Percentiles rank a stretch among this genome's conserved stretches.
Conservation (phyloP, 2,113 vertebrate genomes). For the Aptenodytes patagonicus region DNA sequence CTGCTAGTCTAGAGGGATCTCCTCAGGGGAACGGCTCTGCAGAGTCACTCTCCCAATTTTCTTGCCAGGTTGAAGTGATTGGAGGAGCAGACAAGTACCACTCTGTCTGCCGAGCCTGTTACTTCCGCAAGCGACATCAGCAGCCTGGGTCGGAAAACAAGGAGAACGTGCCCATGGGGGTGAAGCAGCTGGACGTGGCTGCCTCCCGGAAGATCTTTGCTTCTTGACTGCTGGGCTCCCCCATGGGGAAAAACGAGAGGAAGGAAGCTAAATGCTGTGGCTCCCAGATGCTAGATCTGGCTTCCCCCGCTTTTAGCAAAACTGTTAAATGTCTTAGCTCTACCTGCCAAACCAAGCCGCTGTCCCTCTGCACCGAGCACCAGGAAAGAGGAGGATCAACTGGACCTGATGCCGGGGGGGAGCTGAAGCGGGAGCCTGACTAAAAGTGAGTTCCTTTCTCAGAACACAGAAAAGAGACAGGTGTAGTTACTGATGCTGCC, state of each 20-base stretch:
- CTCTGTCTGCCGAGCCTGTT: conserved; percentile 87
- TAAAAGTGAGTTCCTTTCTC: background rate
- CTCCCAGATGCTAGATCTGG: background rate
- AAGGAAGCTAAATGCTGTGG: background rate
- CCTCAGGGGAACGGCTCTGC: background rate
- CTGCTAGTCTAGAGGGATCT: background rate
- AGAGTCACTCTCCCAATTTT: background rate
- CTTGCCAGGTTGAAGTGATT: conserved; percentile 90
- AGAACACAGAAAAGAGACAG: background rate
- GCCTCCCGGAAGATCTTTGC: conserved; percentile 76
- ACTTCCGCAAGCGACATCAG: conserved; percentile 67
- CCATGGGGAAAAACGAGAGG: background rate
- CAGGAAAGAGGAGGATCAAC: background rate
- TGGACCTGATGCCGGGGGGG: background rate
- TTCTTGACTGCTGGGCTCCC: conserved; percentile 53
- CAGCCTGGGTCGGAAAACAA: conserved; percentile 56
- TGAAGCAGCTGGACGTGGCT: conserved; percentile 35
- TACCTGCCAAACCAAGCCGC: background rate
- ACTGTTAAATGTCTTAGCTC: background rate
- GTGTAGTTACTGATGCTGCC: background rate
- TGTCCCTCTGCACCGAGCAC: accelerated
- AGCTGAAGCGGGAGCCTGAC: background rate
- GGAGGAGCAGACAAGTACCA: conserved; percentile 95
- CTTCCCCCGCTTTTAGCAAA: background rate
- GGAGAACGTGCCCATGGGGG: conserved; percentile 75